phyloP scores from a whole-genome alignment of 2,888 invertebrate species.

The Drosophila fulvimacula region DNA sequence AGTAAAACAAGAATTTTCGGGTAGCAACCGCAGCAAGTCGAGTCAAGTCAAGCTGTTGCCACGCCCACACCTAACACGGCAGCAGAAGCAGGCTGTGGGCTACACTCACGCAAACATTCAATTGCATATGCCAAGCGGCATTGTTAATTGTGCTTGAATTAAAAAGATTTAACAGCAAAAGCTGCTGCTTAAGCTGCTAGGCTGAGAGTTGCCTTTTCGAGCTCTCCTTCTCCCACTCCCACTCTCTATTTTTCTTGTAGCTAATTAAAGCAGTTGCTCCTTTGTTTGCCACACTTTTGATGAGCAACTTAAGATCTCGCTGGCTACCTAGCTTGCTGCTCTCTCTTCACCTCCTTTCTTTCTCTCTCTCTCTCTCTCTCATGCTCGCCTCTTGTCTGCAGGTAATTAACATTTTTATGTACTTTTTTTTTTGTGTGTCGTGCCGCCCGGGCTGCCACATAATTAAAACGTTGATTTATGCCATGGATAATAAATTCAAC shows the following conservation, averaged over 20 bases:
- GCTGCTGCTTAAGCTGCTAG: conserved; percentile 13
- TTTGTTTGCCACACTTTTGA: conserved; percentile 47
- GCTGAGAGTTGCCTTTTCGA: neutral
- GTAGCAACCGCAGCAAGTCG: conserved; percentile 43
- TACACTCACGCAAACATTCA: conserved; percentile 42
- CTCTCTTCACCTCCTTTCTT: no score
- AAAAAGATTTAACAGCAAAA: conserved; percentile 60
- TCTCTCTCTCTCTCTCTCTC: neutral
- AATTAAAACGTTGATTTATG: conserved; percentile 75
- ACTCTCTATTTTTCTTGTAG: neutral
- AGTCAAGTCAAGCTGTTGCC: conserved; percentile 43
- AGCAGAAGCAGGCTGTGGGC: neutral
- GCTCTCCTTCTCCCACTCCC: neutral
- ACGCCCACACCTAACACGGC: conserved; percentile 21
- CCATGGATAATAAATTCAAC: conserved; percentile 64
- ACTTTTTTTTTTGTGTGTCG: conserved; percentile 45
- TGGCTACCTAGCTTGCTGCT: neutral
- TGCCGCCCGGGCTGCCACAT: conserved; percentile 56
- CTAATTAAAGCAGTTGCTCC: conserved; percentile 52
- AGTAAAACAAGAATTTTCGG: conserved; percentile 35
- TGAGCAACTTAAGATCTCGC: conserved; percentile 14
- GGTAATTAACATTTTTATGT: conserved; percentile 76
- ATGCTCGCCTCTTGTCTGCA: conserved; percentile 39
- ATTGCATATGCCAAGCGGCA: conserved; percentile 67
- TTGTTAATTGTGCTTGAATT: conserved; percentile 69